phyloP scores from a whole-genome alignment of 2,888 invertebrate genomes.

The Mallateleia sp. region DNA sequence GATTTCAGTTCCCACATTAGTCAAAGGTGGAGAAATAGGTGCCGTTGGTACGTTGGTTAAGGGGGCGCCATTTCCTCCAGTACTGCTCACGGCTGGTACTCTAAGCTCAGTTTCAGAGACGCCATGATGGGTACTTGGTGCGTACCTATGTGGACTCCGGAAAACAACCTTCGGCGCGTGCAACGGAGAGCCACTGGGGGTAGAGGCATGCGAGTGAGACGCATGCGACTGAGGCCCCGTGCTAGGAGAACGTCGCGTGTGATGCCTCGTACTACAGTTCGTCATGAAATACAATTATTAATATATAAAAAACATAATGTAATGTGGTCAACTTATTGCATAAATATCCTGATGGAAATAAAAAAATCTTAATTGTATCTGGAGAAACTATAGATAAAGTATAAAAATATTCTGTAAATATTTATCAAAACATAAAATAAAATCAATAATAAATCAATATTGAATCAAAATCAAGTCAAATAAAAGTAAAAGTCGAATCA shows the following conservation, averaged over 20 bases:
- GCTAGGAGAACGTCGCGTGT: conserved; percentile 87
- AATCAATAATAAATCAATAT: too few relatives aligned
- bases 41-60: conserved; percentile 78
- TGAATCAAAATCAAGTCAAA: too few relatives aligned
- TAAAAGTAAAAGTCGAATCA: too few relatives aligned
- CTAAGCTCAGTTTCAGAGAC: conserved; percentile 85
- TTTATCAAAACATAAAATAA: too few relatives aligned
- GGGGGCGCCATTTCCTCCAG: conserved; percentile 85
- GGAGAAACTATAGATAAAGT: too few relatives aligned
- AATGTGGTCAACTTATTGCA: too few relatives aligned
- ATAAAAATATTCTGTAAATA: too few relatives aligned
- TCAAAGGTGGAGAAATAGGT: conserved; percentile 82
- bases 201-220: conserved; percentile 86
- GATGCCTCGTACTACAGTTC: conserved; percentile 85
- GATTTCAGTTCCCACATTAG: conserved; percentile 87
- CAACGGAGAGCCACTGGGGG: conserved; percentile 86
- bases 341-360: too few relatives aligned
- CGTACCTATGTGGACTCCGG: conserved; percentile 85
- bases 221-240: conserved; percentile 86
- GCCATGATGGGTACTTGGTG: conserved; percentile 85
- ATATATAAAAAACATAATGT: conserved; percentile 3
- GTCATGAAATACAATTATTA: neutral
- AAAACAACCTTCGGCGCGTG: conserved; percentile 86
- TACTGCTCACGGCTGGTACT: conserved; percentile 80
- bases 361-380: too few relatives aligned